These are phyloP conservation scores for Diadumene lineata DNA, from an alignment of 92 coral and sea anemone species.

Conservation along the genomic window DNA sequence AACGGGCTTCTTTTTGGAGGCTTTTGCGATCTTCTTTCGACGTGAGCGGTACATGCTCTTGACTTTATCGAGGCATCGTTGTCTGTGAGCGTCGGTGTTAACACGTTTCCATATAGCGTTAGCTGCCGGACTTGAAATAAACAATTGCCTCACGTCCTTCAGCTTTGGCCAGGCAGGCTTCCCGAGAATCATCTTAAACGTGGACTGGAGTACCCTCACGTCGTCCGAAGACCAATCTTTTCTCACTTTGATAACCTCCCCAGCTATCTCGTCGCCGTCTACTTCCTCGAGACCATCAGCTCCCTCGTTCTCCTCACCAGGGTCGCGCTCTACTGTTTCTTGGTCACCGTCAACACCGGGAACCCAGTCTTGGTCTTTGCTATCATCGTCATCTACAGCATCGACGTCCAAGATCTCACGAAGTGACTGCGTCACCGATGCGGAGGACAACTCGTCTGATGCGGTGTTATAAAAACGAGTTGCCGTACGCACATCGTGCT, in stretches of 20 bases:
- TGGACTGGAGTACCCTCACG: not conserved
- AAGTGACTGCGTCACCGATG: too few relatives aligned
- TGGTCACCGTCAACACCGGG: too few relatives aligned
- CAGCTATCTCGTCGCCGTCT: not conserved
- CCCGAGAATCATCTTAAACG: not conserved
- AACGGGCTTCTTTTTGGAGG: too few relatives aligned
- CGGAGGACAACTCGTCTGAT: not conserved
- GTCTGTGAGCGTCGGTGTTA: not conserved
- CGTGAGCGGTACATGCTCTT: not conserved
- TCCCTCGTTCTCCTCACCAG: not conserved
- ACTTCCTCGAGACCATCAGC: not conserved
- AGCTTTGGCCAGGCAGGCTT: not conserved
- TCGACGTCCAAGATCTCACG: too few relatives aligned
- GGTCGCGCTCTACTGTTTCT: not conserved
- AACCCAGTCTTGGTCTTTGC: not conserved
- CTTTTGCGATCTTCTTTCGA: too few relatives aligned
- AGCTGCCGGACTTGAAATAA: not conserved
- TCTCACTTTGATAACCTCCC: not conserved
- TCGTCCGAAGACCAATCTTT: not conserved
- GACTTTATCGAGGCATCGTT: not conserved
- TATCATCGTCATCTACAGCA: not conserved
- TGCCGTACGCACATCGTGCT: not conserved
- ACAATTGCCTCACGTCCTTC: not conserved
- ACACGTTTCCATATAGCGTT: not conserved
- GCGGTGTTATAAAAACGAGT: not conserved